Conservation (phyloP, 64 coral and sea anemone genomes). For the Montipora cactus region DNA sequence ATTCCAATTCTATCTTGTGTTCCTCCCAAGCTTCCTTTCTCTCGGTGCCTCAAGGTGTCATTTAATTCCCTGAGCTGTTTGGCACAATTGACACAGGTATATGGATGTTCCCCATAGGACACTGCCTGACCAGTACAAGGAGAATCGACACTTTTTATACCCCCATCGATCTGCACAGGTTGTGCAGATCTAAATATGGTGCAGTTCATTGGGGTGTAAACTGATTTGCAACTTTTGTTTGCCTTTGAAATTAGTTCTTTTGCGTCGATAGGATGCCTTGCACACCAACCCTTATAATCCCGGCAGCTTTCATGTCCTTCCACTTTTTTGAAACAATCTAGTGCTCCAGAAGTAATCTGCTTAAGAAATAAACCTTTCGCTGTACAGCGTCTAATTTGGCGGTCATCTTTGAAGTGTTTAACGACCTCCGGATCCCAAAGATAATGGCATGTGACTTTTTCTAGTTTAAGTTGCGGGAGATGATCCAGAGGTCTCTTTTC, state of each 20-base stretch:
- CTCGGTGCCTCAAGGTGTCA: neutral
- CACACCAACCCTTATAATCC: constrained; percentile 19
- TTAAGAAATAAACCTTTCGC: constrained; percentile 36
- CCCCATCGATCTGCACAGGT: no score
- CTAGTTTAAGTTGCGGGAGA: neutral
- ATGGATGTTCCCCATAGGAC: neutral
- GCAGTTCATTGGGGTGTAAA: constrained; percentile 34
- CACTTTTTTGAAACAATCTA: constrained; percentile 32
- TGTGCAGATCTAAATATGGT: neutral
- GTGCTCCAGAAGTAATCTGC: neutral
- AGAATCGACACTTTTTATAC: neutral
- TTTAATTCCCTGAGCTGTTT: neutral
- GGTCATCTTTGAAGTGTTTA: constrained; percentile 49
- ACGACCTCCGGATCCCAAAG: constrained; percentile 44
- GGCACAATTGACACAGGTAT: neutral
- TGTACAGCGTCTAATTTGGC: constrained; percentile 33
- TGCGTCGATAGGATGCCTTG: constrained; percentile 40
- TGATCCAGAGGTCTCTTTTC: no score
- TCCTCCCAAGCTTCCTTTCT: constrained; percentile 4
- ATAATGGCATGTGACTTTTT: constrained; percentile 21
- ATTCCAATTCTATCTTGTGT: neutral
- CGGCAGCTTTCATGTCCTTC: neutral
- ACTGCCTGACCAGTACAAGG: neutral
- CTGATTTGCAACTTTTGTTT: neutral
- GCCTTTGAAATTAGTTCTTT: no score